Base-by-base conservation (phyloP, 2,888 invertebrate genomes). In the Diploptera punctata region DNA sequence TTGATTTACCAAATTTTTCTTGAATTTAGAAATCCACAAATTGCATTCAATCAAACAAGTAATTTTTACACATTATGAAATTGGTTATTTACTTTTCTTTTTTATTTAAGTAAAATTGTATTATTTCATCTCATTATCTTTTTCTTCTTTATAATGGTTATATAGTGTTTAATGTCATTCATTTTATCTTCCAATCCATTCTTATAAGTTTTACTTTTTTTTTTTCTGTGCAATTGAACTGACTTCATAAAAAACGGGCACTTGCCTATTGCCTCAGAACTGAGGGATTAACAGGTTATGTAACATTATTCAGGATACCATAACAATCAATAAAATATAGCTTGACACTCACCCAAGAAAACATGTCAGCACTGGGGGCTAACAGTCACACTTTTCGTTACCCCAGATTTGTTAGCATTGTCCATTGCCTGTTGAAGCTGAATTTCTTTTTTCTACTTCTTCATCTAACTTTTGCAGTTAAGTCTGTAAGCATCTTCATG, bases 321-420 rank as follows among this genome's bases (percentile, higher is more conserved):
- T 33, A 38, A 16, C 19, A 24, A 24, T 38, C 21, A 21, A 7
- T 19, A n/a, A 33, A 1, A 31, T 0, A n/a, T n/a, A n/a, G n/a
- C n/a, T n/a, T n/a, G n/a, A n/a, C n/a, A n/a, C 62, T 19, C 38
- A 19, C 38, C 21, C 31, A 7, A 19, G 18, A 62, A 31, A 21
- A 19, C 21, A 57, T 24, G 57, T 57, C 21, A 18, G 62, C 21
- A 18, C 10, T 21, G n/a, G n/a, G n/a, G n/a, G 31, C 13, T 9
- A 18, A 33, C 21, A 33, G 44, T 71, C 62, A 91, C 81, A 91
- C 91, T 82, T 91, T n/a, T n/a, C n/a, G 90, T 80, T 91, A 90
- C 79, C 91, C 90, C 79, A 90, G 89, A 77, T 90, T 89, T 76
- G 89, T 88, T 74, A 92, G 84, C 81, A n/a, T 91, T 92, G 77